phyloP scores from a whole-genome alignment of 2,113 vertebrate genomes.

The Hemicordylus capensis region DNA sequence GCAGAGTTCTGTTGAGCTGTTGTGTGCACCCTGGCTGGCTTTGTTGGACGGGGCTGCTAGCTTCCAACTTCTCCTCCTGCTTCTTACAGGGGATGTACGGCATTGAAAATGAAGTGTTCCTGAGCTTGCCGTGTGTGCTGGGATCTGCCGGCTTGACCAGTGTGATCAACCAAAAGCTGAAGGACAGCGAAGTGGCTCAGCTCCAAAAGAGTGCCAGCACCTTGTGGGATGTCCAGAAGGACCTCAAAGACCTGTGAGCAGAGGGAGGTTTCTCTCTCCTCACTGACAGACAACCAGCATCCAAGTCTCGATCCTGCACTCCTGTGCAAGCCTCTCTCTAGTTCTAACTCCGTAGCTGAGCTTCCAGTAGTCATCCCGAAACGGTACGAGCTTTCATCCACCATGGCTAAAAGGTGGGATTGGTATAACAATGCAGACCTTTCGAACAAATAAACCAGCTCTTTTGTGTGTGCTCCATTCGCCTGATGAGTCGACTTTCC shows the following conservation, averaged over 20 bases:
- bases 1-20: no score
- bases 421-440: slow-evolving; percentile 62
- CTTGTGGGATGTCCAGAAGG: slow-evolving; percentile 94
- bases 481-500: background rate
- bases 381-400: slow-evolving; percentile 46
- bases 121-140: slow-evolving; percentile 92
- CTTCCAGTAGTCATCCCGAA: slow-evolving; percentile 48
- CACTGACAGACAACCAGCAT: background rate
- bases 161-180: slow-evolving; percentile 94
- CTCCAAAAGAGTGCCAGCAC: slow-evolving; percentile 91
- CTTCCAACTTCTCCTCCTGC: background rate
- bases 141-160: slow-evolving; percentile 83
- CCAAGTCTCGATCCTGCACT: background rate
- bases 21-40: no score
- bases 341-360: background rate
- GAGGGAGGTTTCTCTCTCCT: slow-evolving; percentile 30
- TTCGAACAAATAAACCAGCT: slow-evolving; percentile 73
- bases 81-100: slow-evolving; percentile 87
- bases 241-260: slow-evolving; percentile 89
- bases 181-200: slow-evolving; percentile 85
- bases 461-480: slow-evolving; percentile 37
- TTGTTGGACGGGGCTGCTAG: background rate
- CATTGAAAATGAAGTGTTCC: slow-evolving; percentile 91
- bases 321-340: background rate
- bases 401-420: slow-evolving; percentile 46